Evolutionary conservation across 1,140 invertebrate genomes (phyloP), one percentile per base, ranked within the genome.

Genomic region (Teleopsis dalmanni): DNA sequence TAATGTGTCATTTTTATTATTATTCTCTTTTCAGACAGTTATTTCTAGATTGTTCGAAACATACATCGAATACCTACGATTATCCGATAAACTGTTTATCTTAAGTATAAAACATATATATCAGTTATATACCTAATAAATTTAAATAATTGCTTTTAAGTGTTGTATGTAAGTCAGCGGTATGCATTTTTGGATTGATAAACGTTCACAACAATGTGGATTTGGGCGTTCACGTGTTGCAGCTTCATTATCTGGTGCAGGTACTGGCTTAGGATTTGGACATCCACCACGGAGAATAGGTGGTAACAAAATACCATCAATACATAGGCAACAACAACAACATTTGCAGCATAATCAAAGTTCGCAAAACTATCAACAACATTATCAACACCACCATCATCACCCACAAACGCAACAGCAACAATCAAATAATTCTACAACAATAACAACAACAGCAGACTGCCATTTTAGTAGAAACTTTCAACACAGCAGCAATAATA

Each of bases 101-200:
- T n/a, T n/a, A n/a, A n/a, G n/a, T n/a, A n/a, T n/a, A n/a, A n/a
- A n/a, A n/a, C n/a, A n/a, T n/a, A n/a, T n/a, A n/a, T n/a, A n/a
- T n/a, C n/a, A n/a, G n/a, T n/a, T n/a, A n/a, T n/a, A n/a, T n/a
- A n/a, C n/a, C n/a, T n/a, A n/a, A n/a, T n/a, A n/a, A n/a, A n/a
- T n/a, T n/a, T n/a, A n/a, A n/a, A n/a, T n/a, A n/a, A n/a, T n/a
- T n/a, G n/a, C n/a, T n/a, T n/a, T n/a, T n/a, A n/a, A n/a, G n/a
- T n/a, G n/a, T n/a, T n/a, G n/a, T n/a, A n/a, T n/a, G n/a, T n/a
- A n/a, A n/a, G n/a, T n/a, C n/a, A n/a, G n/a, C n/a, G 35, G 25
- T 8, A 82, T 82, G 81, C 81, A 82, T 81, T 82, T 82, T 73
- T 82, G 81, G 81, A 82, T 82, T 64, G 81, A 82, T 62, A 82